These are phyloP conservation scores for Lordiphosa collinella DNA, from an alignment of 1,140 invertebrate species.

Conservation along the genomic window DNA sequence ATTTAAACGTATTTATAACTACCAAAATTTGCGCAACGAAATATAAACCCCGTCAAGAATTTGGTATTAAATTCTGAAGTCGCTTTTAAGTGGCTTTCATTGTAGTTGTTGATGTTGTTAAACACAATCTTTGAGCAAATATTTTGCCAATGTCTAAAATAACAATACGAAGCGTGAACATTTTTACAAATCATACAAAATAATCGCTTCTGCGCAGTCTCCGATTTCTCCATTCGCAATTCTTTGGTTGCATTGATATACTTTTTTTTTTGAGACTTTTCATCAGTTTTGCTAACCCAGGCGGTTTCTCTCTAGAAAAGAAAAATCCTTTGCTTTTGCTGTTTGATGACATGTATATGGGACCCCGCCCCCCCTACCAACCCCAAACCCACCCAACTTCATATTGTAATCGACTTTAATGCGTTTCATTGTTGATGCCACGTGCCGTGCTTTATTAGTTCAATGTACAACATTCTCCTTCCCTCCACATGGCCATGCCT, in stretches of 20 bases:
- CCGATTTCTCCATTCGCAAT: conserved; percentile 2
- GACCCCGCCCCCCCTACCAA: conserved; percentile 4
- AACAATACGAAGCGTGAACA: conserved; percentile 28
- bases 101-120: conserved; percentile 3
- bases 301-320: conserved; percentile 43
- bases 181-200: no score
- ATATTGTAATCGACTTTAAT: conserved; percentile 80
- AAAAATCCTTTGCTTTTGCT: conserved; percentile 33
- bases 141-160: conserved; percentile 32
- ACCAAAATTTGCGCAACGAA: no score
- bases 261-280: conserved; percentile 16
- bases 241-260: no score
- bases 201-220: conserved; percentile 28
- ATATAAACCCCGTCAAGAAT: no score
- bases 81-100: no score
- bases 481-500: not conserved
- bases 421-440: conserved; percentile 80
- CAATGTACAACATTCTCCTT: conserved; percentile 63
- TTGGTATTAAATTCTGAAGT: no score
- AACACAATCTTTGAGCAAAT: conserved; percentile 27
- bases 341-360: conserved; percentile 45
- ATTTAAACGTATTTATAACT: no score
- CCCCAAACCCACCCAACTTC: conserved; percentile 37
- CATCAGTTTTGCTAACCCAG: conserved; percentile 9
- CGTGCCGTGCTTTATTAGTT: conserved; percentile 80